phyloP scores from a whole-genome alignment of 37 sponge, comb jelly and placozoan species.

The Diacarnus erythraeanus region DNA sequence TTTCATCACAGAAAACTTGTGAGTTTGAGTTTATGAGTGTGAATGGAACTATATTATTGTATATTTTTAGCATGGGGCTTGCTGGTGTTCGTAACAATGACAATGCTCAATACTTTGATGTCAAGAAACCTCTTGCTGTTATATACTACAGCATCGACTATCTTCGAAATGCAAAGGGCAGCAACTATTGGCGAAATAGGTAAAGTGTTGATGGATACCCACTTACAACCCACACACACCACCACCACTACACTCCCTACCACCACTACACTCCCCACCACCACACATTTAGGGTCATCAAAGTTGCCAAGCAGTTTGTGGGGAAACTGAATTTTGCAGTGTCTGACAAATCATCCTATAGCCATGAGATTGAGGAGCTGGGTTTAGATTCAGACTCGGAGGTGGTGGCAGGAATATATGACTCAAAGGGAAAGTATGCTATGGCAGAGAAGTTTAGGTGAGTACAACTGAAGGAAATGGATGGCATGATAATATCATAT shows the following conservation, averaged over 20 bases:
- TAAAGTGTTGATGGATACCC: constrained; percentile 1
- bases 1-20: constrained; percentile 63
- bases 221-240: too few relatives aligned
- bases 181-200: constrained; percentile 92
- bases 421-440: constrained; percentile 71
- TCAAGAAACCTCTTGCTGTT: constrained; percentile 68
- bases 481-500: neutral
- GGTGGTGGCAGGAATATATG: constrained; percentile 53
- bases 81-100: constrained; percentile 74
- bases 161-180: constrained; percentile 79
- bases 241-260: neutral
- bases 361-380: constrained; percentile 52
- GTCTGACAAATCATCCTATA: constrained; percentile 41
- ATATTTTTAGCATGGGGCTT: constrained; percentile 69
- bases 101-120: constrained; percentile 64
- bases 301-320: constrained; percentile 86
- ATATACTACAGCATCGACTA: constrained; percentile 86
- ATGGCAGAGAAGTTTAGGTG: constrained; percentile 79
- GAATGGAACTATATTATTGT: neutral
- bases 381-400: constrained; percentile 47
- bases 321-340: constrained; percentile 71
- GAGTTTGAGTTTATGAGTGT: neutral
- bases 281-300: constrained; percentile 60
- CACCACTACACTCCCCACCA: neutral
- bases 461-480: neutral